Evolutionary conservation across 1,140 invertebrate species (phyloP).

Genomic region (Hirudo medicinalis): DNA sequence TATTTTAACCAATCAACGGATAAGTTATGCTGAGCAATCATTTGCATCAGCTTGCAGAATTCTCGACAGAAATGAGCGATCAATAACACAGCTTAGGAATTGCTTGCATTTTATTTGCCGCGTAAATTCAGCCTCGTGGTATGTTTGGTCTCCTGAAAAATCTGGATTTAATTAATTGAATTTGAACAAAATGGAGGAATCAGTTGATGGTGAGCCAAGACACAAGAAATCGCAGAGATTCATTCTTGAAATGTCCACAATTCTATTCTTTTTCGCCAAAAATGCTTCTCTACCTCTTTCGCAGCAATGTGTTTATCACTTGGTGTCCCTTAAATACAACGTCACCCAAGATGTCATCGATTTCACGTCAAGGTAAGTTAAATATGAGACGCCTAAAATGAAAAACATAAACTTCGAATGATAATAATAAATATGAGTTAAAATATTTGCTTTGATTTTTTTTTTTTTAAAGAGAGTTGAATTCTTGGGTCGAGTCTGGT

Average conservation of each 20-base stretch:
- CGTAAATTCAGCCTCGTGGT: too few relatives aligned
- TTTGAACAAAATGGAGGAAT: too few relatives aligned
- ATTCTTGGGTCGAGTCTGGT: neutral
- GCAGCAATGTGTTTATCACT: slow-evolving; percentile 22
- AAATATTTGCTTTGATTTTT: neutral
- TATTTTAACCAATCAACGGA: too few relatives aligned
- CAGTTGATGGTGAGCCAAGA: neutral
- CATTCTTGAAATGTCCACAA: slow-evolving; percentile 22
- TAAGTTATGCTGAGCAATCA: too few relatives aligned
- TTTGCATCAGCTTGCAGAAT: too few relatives aligned
- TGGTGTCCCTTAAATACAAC: slow-evolving; percentile 21
- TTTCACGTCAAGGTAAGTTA: neutral
- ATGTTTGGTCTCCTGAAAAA: too few relatives aligned
- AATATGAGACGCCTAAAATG: too few relatives aligned
- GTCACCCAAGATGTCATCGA: slow-evolving; percentile 11
- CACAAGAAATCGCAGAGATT: slow-evolving; percentile 17
- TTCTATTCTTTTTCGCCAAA: slow-evolving; percentile 23
- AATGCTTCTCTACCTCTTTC: slow-evolving; percentile 22
- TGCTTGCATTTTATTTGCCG: too few relatives aligned
- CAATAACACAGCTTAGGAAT: too few relatives aligned
- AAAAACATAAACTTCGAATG: neutral
- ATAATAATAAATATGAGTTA: neutral
- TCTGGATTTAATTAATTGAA: too few relatives aligned
- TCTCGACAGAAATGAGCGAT: too few relatives aligned
- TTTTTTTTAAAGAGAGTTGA: neutral